These are phyloP conservation scores for Mungos mungo DNA, from an alignment of 2,113 vertebrate species.

Conservation along the genomic window DNA sequence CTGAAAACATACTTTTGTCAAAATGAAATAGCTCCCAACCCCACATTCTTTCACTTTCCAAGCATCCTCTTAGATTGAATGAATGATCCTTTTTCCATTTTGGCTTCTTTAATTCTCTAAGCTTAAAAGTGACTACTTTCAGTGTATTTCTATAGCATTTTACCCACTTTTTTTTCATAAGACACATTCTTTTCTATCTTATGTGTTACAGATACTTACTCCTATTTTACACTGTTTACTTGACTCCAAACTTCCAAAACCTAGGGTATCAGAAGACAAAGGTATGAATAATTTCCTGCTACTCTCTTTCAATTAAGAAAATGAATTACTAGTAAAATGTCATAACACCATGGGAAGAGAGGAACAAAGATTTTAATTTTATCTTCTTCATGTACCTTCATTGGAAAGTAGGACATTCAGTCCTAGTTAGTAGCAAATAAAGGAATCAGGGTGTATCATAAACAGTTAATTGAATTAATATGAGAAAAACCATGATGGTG, in stretches of 20 bases:
- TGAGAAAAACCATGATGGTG: not conserved
- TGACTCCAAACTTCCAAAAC: not conserved
- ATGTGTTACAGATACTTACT: not conserved
- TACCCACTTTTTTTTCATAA: not conserved
- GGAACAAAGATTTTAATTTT: not conserved
- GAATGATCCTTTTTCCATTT: not conserved
- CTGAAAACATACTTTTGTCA: slow-evolving; percentile 34
- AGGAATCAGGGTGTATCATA: not conserved
- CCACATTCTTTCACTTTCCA: not conserved
- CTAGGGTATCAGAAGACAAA: not conserved
- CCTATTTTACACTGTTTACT: not conserved
- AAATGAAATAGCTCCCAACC: not conserved
- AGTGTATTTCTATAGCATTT: not conserved
- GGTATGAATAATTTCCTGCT: not conserved
- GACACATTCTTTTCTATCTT: not conserved
- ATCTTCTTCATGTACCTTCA: not conserved
- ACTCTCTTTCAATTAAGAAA: not conserved
- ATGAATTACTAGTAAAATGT: not conserved
- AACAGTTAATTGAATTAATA: not conserved
- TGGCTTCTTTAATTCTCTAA: not conserved
- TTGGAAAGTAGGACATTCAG: not conserved
- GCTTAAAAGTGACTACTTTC: not conserved
- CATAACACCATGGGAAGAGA: not conserved
- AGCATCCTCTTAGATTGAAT: not conserved
- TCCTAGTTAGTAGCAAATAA: not conserved